These are phyloP conservation scores for Meloe dianella DNA, from an alignment of 2,888 invertebrate species.

Conservation along the genomic window DNA sequence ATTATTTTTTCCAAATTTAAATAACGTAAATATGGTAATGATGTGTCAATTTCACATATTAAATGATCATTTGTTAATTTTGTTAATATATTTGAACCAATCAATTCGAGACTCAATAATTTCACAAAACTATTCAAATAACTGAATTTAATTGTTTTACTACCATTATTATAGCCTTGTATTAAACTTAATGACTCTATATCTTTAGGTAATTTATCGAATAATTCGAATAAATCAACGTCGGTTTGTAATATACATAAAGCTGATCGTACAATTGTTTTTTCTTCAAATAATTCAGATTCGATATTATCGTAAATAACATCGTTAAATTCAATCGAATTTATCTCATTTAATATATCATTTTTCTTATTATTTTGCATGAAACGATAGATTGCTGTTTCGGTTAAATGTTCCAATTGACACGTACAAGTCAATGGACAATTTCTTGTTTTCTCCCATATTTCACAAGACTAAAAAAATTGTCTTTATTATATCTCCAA, in stretches of 20 bases:
- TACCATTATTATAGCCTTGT: conserved; percentile 63
- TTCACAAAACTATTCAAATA: conserved; percentile 61
- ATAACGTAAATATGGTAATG: conserved; percentile 60
- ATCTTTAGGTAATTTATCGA: conserved; percentile 60
- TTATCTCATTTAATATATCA: conserved; percentile 39
- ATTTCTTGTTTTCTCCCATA: conserved; percentile 53
- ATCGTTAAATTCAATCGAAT: conserved; percentile 54
- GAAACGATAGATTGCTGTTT: conserved; percentile 64
- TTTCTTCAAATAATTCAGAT: conserved; percentile 53
- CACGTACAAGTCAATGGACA: conserved; percentile 66
- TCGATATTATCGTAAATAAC: conserved; percentile 59
- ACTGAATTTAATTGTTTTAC: conserved; percentile 59
- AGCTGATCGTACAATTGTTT: conserved; percentile 61
- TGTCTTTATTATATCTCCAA: background rate
- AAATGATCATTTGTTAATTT: conserved; percentile 52
- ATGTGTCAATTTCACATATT: conserved; percentile 60
- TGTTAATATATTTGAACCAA: conserved; percentile 60
- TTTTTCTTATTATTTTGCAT: conserved; percentile 55
- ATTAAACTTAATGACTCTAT: conserved; percentile 65
- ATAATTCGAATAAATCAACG: conserved; percentile 55
- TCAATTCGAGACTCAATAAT: conserved; percentile 66
- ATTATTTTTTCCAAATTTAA: conserved; percentile 62
- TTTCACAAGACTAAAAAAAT: conserved; percentile 38
- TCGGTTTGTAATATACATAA: conserved; percentile 64
- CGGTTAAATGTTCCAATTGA: conserved; percentile 63